Base-by-base conservation (phyloP, 2,888 invertebrate species). In the Tipula unca region DNA sequence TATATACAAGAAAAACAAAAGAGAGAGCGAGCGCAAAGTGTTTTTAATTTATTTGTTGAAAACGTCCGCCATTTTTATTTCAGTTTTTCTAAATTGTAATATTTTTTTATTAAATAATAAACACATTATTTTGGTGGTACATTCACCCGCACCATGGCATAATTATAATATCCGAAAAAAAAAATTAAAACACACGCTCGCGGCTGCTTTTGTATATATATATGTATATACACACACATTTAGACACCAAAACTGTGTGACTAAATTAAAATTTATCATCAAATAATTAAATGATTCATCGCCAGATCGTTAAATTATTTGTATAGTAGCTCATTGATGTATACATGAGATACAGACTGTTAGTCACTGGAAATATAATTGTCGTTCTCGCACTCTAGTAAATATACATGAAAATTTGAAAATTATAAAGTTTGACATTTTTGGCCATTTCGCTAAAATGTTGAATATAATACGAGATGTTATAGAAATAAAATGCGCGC, bases 361-460 rank as follows among this genome's bases (percentile, higher is more conserved):
- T 69, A 69, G 69, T 69, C 69, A 69, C 69, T 69, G 69, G 69
- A 69, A 69, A 25, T 69, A 69, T 69, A 69, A 69, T 69, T 69
- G 69, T 69, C 20, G 17, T 69, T 69, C 17, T 54, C n/a, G 17
- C n/a, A 6, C 8, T 17, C 48, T 5, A 20, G 6, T 6, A 54
- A 5, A 54, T 17, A 54, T 54, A 32, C n/a, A 32, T 32, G 32
- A 32, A 32, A 32, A 32, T 32, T 32, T 32, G 32, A 32, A 48
- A 48, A 48, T 69, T 20, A 69, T 17, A 25, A 25, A 10, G 17
- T 69, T 69, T 69, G 13, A 69, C 25, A 69, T 69, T 69, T 69
- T 69, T 69, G 69, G 69, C 10, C 8, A 69, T 25, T 32, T 32
- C 3, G 32, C 6, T 32, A 32, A 32, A 32, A 32, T 6, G 32